Base-by-base conservation (phyloP, 1,140 invertebrate species). In the Drosophila lini region DNA sequence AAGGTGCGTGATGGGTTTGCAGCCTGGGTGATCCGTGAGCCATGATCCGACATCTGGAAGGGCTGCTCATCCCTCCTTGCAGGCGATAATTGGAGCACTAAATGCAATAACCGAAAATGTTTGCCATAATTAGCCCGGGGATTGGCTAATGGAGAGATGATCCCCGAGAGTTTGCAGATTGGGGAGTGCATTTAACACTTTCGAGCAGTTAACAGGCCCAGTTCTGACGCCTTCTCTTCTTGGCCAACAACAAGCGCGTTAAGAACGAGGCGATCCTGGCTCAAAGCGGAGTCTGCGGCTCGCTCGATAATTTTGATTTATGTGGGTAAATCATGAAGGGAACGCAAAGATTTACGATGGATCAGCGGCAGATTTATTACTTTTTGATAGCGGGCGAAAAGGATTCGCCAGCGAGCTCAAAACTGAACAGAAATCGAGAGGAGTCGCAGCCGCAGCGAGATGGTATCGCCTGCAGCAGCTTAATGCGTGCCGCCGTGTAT, bases 291-390 rank as follows among this genome's bases (percentile, higher is more conserved):
- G 67, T 60, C 64, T 74, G 76, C 57, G 42, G 67, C 16, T 3
- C 32, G 69, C 57, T 89, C 88, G 90, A 91, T 91, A 91, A 91
- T 91, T 91, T 91, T 91, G 90, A 91, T 91, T 91, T 91, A 91
- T 91, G 90, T 91, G 86, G 84, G 83, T 89, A 91, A 91, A 90
- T 91, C 90, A 89, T 90, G 85, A 91, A 85, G 83, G 84, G 78
- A 90, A 85, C 81, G 75, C 81, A 81, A 85, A 91, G 90, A 91
- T 91, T 91, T 91, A 91, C 90, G 90, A 90, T 82, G 86, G 90
- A 91, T 91, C 86, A 91, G 81, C 71, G 71, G 69, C 81, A 91
- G 90, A 91, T 91, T 91, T 91, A 91, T 91, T 91, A 89, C 90
- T 82, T 91, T 91, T 90, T 91, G 90, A 91, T 91, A 91, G 83